These are phyloP conservation scores for Ptilorrhoa leucosticta DNA, from an alignment of 2,113 vertebrate genomes.

Conservation along the genomic window DNA sequence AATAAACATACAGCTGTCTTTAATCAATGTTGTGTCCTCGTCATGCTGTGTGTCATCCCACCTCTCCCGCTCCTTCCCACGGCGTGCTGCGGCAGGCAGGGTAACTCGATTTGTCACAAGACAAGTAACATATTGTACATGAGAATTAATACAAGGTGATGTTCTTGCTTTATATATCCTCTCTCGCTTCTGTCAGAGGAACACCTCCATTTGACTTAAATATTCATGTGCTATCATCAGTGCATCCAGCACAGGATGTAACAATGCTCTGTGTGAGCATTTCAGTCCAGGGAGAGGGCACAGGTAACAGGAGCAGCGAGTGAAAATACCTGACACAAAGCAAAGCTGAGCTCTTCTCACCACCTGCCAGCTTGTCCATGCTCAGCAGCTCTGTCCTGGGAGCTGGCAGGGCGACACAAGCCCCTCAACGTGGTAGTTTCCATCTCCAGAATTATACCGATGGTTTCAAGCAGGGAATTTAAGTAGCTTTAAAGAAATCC, in stretches of 20 bases:
- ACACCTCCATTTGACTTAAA: constrained; percentile 31
- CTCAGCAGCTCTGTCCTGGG: neutral
- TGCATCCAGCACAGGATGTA: neutral
- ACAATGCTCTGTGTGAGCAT: neutral
- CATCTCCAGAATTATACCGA: neutral
- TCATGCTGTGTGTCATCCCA: constrained; percentile 29
- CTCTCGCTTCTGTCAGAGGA: constrained; percentile 6
- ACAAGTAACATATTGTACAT: constrained; percentile 26
- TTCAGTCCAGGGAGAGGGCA: neutral
- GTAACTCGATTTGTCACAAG: constrained; percentile 34
- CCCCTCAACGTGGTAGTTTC: neutral
- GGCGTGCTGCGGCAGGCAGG: constrained; percentile 10
- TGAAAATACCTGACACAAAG: neutral
- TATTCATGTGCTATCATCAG: constrained; percentile 12
- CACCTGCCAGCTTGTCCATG: neutral
- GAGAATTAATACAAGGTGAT: constrained; percentile 20
- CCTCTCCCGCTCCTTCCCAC: constrained; percentile 32
- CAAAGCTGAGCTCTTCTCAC: neutral
- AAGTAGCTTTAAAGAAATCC: neutral
- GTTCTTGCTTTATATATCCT: constrained; percentile 24
- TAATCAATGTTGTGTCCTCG: constrained; percentile 42
- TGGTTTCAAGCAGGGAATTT: neutral
- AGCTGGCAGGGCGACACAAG: neutral
- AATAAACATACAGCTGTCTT: constrained; percentile 59
- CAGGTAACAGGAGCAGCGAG: neutral